Base-by-base conservation (phyloP, 2,888 invertebrate genomes). In the Apodemia zela region DNA sequence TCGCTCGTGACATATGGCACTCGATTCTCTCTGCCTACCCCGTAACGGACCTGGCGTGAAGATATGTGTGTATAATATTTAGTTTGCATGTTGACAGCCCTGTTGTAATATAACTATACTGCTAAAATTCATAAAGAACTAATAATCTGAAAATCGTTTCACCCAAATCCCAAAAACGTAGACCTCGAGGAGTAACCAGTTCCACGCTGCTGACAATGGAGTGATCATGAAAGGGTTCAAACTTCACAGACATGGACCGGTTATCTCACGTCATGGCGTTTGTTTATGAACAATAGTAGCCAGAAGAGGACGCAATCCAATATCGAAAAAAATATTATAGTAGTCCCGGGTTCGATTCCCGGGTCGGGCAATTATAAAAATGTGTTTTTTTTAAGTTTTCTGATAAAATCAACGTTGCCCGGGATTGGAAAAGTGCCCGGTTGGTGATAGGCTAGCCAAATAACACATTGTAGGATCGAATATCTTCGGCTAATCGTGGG, bases 141-240 rank as follows among this genome's bases (percentile, higher is more conserved):
- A 57, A 57, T 57, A 25, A 25, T 25, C 15, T 8, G 29, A 57
- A 15, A 29, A 57, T 57, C 54, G 29, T 54, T 57, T 57, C 54
- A 29, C 54, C 8, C 2, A 15, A 57, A 57, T 57, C 3, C 29
- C 29, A 29, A 57, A 54, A 57, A 25, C 25, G 51, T 21, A 29
- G 25, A 57, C 13, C 25, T 57, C 25, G 54, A 57, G 29, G n/a
- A 15, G 29, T 11, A 54, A 54, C 54, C 54, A 57, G 54, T 57
- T 57, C 29, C 8, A 7, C 29, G 25, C 7, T 57, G 15, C 15
- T 15, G 15, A 57, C 54, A 57, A 57, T 57, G 7, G 25, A 57
- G 1, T 54, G 54, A 25, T 54, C 54, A 21, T 21, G 29, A 57
- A 25, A 7, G 54, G 54, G 54, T 15, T 57, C 8, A 57, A 21